phyloP scores from a whole-genome alignment of 2,797 vertebrate genomes.

The Tympanoctomys barrerae region DNA sequence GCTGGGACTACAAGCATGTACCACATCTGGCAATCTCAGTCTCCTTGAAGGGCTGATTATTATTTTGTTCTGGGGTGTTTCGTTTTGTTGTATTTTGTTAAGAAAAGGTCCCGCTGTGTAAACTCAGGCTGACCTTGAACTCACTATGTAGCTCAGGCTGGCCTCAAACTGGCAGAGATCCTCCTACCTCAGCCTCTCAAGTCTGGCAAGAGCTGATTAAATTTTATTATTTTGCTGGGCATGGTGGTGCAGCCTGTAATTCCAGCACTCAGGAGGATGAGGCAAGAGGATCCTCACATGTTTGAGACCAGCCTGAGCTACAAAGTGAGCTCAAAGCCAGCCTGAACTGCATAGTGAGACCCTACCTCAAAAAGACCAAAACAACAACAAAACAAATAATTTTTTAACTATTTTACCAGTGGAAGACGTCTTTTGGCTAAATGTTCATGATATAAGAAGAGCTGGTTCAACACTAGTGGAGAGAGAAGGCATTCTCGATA shows the following conservation, averaged over 20 bases:
- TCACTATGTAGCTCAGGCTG: background rate
- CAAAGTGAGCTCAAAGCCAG: no score
- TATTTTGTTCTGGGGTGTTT: background rate
- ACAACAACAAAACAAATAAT: no score
- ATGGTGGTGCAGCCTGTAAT: no score
- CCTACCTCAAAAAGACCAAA: no score
- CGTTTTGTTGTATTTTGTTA: background rate
- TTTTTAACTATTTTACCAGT: background rate
- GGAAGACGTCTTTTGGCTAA: background rate
- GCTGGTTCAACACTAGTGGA: background rate
- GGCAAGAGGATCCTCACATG: no score
- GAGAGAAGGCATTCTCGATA: background rate
- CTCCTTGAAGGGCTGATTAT: background rate
- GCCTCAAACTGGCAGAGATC: background rate
- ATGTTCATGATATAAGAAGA: background rate
- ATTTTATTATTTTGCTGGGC: background rate
- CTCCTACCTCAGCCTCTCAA: background rate
- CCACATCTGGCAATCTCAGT: background rate
- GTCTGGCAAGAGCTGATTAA: background rate
- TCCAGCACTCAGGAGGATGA: no score
- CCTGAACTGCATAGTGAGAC: no score
- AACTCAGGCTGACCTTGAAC: background rate
- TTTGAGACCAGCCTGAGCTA: no score
- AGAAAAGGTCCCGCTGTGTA: background rate
- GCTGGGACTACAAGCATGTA: no score